Conservation (phyloP, 2,888 invertebrate species). For the Pyralis farinalis region DNA sequence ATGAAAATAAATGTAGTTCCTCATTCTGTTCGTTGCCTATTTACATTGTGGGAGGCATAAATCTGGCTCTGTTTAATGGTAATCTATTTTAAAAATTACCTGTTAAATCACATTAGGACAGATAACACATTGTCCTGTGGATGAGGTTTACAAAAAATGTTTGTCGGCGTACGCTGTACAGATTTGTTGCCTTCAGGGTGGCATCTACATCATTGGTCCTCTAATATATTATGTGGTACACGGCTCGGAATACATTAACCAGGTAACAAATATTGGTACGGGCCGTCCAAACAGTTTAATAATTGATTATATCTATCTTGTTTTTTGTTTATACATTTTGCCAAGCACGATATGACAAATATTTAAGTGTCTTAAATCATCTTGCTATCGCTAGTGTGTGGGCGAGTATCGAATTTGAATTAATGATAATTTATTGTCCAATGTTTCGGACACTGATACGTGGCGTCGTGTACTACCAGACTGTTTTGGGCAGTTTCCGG, state of each 20-base stretch:
- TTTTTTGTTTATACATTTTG: conserved; percentile 12
- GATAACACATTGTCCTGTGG: conserved; percentile 73
- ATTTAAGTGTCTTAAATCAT: conserved; percentile 51
- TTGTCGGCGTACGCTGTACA: conserved; percentile 60
- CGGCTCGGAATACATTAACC: conserved; percentile 40
- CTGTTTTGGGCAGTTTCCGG: conserved; percentile 65
- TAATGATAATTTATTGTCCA: conserved; percentile 60
- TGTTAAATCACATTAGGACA: conserved; percentile 80
- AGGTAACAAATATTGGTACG: conserved; percentile 32
- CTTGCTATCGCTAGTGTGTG: conserved; percentile 50
- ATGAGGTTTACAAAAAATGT: conserved; percentile 67
- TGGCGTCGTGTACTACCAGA: conserved; percentile 36
- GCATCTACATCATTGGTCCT: conserved; percentile 58
- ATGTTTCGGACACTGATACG: conserved; percentile 54
- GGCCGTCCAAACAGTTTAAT: conserved; percentile 19
- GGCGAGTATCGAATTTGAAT: conserved; percentile 67
- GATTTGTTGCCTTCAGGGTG: conserved; percentile 75
- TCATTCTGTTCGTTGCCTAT: conserved; percentile 76
- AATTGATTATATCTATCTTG: conserved; percentile 24
- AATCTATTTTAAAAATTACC: conserved; percentile 77
- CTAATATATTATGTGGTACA: conserved; percentile 54
- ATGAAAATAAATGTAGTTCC: conserved; percentile 81
- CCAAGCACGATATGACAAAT: conserved; percentile 25
- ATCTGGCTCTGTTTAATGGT: conserved; percentile 68
- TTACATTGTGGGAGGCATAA: conserved; percentile 70